phyloP scores from a whole-genome alignment of 2,888 invertebrate genomes.

The Epicampocera succincta region DNA sequence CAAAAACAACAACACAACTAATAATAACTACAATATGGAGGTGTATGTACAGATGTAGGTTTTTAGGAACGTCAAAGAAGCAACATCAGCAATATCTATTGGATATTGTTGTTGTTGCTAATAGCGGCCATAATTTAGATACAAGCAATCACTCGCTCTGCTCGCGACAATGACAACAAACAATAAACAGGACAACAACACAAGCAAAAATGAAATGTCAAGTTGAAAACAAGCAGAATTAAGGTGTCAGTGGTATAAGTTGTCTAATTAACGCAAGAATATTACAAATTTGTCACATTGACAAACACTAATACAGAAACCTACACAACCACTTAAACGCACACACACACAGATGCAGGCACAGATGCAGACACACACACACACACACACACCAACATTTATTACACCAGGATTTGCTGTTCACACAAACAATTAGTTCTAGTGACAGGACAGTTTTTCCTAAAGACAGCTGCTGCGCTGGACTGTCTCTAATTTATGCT shows the following conservation, averaged over 20 bases:
- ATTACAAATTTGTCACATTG: constrained; percentile 52
- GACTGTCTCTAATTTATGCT: too few relatives aligned
- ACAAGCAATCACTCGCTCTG: constrained; percentile 8
- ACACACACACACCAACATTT: too few relatives aligned
- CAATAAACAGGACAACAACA: constrained; percentile 10
- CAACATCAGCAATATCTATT: background rate
- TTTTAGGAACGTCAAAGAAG: too few relatives aligned
- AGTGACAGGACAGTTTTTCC: too few relatives aligned
- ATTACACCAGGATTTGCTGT: too few relatives aligned
- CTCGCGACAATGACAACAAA: constrained; percentile 2
- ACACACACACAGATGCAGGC: constrained; percentile 15
- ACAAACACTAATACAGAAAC: constrained; percentile 22
- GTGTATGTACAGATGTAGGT: too few relatives aligned
- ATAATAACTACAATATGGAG: background rate
- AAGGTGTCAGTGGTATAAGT: constrained; percentile 67
- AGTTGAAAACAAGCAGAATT: constrained; percentile 51
- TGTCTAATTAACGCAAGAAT: constrained; percentile 68
- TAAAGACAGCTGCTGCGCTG: too few relatives aligned
- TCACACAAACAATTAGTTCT: too few relatives aligned
- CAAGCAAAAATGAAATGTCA: constrained; percentile 37
- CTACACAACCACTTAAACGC: background rate
- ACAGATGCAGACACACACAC: background rate
- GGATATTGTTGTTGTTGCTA: constrained; percentile 3
- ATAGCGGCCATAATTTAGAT: constrained; percentile 19
- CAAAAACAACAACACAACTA: constrained; percentile 23